These are phyloP conservation scores for Coenonympha arcania DNA, from an alignment of 2,888 invertebrate genomes.

Conservation along the genomic window DNA sequence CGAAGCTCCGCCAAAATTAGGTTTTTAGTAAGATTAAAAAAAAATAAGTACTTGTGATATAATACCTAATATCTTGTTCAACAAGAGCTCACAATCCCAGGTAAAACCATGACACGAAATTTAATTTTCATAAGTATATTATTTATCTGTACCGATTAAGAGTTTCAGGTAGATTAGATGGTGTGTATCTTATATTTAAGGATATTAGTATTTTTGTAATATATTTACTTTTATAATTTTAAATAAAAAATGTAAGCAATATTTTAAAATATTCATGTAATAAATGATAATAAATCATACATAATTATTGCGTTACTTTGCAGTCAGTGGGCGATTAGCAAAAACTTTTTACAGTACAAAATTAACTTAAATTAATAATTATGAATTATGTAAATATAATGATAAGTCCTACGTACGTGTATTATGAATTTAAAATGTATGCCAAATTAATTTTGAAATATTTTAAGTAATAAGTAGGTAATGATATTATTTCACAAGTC, in stretches of 20 bases:
- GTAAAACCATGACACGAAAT: constrained; percentile 17
- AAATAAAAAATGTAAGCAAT: not conserved
- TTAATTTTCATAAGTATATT: constrained; percentile 9
- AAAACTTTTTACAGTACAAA: constrained; percentile 5
- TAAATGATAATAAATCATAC: not conserved
- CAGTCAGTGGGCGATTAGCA: not conserved
- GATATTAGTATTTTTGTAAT: constrained; percentile 5
- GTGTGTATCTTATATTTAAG: too few relatives aligned
- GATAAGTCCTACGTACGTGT: not conserved
- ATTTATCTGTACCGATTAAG: constrained; percentile 1
- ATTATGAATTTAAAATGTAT: not conserved
- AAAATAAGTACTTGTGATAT: constrained; percentile 8
- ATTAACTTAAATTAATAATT: not conserved
- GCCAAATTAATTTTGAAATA: not conserved
- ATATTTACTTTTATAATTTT: not conserved
- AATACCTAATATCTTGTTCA: constrained; percentile 9
- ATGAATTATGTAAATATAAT: not conserved
- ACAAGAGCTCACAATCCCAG: constrained; percentile 14
- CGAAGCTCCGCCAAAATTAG: not conserved
- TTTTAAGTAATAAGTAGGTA: not conserved
- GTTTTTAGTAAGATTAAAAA: not conserved
- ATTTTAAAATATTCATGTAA: not conserved
- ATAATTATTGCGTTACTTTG: not conserved
- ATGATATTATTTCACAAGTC: not conserved
- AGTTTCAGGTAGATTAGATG: not conserved